Base-by-base conservation (phyloP, 2,888 invertebrate species). In the Acleris laterana region DNA sequence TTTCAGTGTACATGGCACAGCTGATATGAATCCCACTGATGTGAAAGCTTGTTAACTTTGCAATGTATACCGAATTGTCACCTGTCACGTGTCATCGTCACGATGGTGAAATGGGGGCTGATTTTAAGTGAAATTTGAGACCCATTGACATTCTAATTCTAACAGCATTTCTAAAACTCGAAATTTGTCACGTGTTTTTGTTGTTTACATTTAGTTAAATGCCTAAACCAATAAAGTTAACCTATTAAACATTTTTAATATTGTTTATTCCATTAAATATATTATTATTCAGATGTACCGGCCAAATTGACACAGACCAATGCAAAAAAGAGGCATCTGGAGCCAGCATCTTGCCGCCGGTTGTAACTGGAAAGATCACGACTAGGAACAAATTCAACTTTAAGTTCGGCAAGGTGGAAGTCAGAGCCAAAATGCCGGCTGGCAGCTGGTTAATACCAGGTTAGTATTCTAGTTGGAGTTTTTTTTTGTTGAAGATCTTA, bases 381-480 rank as follows among this genome's bases (percentile, higher is more conserved):
- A 96, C 96, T 0, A 95, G 91, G 71, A 88, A 94, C 52, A 93
- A 89, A 13, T 96, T 96, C 77, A 93, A 91, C 63, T 96, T 97
- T 80, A 93, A 93, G 68, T 96, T 95, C 75, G 97, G 97, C 2
- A 94, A 90, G 68, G 84, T 97, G 7, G 95, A 96, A 80, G 90
- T 97, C 38, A 89, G 94, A 4, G 97, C 96, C 0, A 96, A 95
- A 79, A 77, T 97, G 32, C 96, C 97, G 0, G 90, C 91, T 63
- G 97, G 97, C 0, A 95, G 95, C 82, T 97, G 97, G 97, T 83
- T 97, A 49, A 90, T 96, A 75, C 96, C 97, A 69, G 93, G 97
- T 96, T 19, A n/a, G 52, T 58, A 22, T 22, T 11, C 1, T 1
- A 28, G 2, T 22, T n/a, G n/a, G n/a, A n/a, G n/a, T 20, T 22